Percentiles rank a stretch among this genome's conserved stretches.
These are phyloP conservation scores for Luperina testacea DNA, from an alignment of 2,888 invertebrate genomes.

Conservation along the genomic window DNA sequence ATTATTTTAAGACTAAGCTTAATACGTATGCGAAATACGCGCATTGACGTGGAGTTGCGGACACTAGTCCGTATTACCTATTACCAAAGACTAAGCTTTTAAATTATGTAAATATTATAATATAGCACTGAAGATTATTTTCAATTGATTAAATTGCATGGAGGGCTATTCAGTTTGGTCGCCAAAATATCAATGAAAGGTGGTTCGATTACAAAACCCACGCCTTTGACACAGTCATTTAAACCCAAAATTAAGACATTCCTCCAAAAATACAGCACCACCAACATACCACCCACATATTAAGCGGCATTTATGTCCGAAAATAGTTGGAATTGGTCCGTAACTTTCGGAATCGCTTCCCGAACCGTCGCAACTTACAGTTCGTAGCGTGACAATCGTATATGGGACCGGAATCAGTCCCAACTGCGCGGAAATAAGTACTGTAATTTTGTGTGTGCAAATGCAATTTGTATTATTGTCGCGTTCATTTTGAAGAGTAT, in stretches of 20 bases:
- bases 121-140: background rate
- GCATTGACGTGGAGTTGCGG: too few relatives aligned
- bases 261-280: background rate
- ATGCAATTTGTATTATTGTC: constrained; percentile 34
- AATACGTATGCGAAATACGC: too few relatives aligned
- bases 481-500: background rate
- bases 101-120: too few relatives aligned
- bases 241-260: background rate
- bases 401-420: constrained; percentile 28
- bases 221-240: background rate
- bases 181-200: background rate
- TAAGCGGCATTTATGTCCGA: constrained; percentile 15
- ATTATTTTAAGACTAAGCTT: too few relatives aligned
- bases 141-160: background rate
- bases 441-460: constrained; percentile 20
- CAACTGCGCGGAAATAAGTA: constrained; percentile 49
- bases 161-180: background rate
- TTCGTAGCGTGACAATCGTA: constrained; percentile 48
- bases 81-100: too few relatives aligned
- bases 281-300: constrained; percentile 6
- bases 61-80: too few relatives aligned
- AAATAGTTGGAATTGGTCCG: constrained; percentile 44
- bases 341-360: constrained; percentile 41
- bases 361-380: constrained; percentile 33
- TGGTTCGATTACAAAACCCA: background rate